These are phyloP conservation scores for Diaphora mendica DNA, from an alignment of 2,888 invertebrate genomes.

Conservation along the genomic window DNA sequence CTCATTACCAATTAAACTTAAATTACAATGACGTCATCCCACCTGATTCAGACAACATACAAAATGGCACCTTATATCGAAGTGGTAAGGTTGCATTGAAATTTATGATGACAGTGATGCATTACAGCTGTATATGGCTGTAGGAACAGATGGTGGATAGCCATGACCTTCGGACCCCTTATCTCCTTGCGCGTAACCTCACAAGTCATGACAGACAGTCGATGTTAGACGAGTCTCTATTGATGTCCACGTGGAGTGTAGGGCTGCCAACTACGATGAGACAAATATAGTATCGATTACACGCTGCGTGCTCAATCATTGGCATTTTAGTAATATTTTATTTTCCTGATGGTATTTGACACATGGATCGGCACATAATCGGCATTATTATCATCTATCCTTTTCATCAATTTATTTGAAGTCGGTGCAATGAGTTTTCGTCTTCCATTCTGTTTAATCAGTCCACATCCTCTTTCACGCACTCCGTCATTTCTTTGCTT, in stretches of 20 bases:
- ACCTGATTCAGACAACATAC: constrained; percentile 9
- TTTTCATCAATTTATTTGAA: no score
- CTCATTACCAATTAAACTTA: constrained; percentile 40
- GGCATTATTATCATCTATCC: no score
- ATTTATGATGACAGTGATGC: constrained; percentile 39
- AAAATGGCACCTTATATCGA: constrained; percentile 34
- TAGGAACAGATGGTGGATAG: constrained; percentile 70
- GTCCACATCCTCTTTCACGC: no score
- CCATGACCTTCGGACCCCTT: constrained; percentile 71
- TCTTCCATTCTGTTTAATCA: not conserved
- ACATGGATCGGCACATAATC: not conserved
- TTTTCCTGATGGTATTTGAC: not conserved
- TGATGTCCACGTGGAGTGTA: constrained; percentile 32
- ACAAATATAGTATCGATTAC: not conserved
- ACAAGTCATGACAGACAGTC: constrained; percentile 40
- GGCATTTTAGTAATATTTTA: not conserved
- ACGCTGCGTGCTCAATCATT: not conserved
- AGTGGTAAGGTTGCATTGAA: constrained; percentile 36
- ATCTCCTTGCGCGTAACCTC: constrained; percentile 53
- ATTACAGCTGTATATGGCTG: constrained; percentile 50
- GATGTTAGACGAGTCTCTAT: constrained; percentile 37
- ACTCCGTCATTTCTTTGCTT: no score
- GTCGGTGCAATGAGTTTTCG: not conserved
- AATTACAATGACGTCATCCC: constrained; percentile 40
- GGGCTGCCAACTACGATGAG: constrained; percentile 2